Base-by-base conservation (phyloP, 2,797 vertebrate species). In the Mionectes olivaceus region DNA sequence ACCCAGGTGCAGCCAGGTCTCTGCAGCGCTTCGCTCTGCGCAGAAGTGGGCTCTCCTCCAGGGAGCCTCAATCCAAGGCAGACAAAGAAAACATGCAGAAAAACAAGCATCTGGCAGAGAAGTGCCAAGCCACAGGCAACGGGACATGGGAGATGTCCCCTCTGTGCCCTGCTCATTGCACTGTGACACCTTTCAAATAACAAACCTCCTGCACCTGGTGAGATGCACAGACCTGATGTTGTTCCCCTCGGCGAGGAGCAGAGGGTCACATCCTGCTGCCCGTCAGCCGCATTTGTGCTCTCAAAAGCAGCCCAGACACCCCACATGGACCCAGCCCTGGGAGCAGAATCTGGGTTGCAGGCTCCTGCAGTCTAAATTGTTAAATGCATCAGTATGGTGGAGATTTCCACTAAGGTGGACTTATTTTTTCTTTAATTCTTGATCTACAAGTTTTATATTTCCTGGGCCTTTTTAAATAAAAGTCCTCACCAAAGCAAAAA, bases 1-100 rank as follows among this genome's bases (percentile, higher is more conserved):
- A 82, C 27, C 65, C 94, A 96, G 93, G 89, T 95, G 95, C 91
- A 94, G 89, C 41, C 82, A n/a, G 89, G 79, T 69, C 82, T 92
- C 87, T 16, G 67, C 0, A 0, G 81, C 1, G 39, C 82, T 73
- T 19, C 76, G 94, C 44, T 7, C 69, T 73, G 89, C 1, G 1
- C 73, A 81, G 75, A 37, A 91, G 70, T 33, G 70, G 82, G 73
- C 73, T 94, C 33, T 76, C 63, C 91, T 91, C 92, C 92, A 93
- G 92, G 82, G 89, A 92, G 3, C 5, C 87, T 75, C 73, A 61
- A 83, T 32, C 84, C 63, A 23, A 79, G 65, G 73, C 73, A 91
- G 25, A 91, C 84, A 92, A 91, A 95, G 92, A 65, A 41, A 94
- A 74, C 61, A n/a, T 0, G 2, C 76, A 64, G 65, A 10, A 81